Conservation (phyloP, 2,113 vertebrate species). For the Phyllostomus discolor region DNA sequence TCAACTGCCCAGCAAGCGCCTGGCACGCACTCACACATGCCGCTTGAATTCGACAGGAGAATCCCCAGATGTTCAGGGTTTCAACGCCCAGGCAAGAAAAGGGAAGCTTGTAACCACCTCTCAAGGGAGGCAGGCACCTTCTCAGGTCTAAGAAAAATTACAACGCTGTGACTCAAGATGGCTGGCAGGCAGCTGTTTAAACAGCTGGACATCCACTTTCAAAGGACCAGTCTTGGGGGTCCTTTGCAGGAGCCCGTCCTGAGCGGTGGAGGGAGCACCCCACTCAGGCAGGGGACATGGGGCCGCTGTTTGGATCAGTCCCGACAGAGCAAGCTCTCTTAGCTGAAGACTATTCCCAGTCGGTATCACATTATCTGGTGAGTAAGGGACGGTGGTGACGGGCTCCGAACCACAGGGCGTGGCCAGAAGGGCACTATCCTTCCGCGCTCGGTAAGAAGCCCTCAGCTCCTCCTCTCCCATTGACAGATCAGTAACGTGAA, state of each 20-base stretch:
- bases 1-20: neutral
- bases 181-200: neutral
- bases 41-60: neutral
- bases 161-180: neutral
- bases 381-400: neutral
- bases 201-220: neutral
- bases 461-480: neutral
- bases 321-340: neutral
- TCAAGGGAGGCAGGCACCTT: neutral
- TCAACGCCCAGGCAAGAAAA: neutral
- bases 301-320: neutral
- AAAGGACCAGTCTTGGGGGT: neutral
- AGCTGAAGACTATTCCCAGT: neutral
- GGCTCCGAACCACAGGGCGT: neutral
- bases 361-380: neutral
- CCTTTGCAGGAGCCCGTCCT: neutral
- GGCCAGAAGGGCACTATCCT: neutral
- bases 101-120: neutral
- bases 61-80: neutral
- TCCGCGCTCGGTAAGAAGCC: neutral
- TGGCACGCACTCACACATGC: neutral
- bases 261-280: neutral
- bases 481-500: neutral
- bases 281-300: neutral
- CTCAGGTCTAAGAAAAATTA: neutral